These are phyloP conservation scores for Acipenser transmontanus DNA, from an alignment of 2,797 vertebrate genomes.

Conservation along the genomic window DNA sequence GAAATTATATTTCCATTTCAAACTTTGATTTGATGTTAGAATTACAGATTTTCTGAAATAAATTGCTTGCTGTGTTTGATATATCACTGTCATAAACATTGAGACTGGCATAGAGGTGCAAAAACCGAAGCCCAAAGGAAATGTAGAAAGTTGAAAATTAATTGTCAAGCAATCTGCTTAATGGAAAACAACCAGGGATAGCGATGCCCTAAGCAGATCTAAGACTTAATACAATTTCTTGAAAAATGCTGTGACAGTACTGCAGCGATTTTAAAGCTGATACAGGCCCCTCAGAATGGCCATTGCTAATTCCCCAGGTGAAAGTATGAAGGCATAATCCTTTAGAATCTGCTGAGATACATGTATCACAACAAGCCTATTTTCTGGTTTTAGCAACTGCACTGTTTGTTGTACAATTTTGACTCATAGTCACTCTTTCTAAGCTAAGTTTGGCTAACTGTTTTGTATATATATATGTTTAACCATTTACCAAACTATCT, in stretches of 20 bases:
- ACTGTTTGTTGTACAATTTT: no score
- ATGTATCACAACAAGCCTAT: neutral
- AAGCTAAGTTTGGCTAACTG: no score
- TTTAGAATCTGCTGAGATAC: neutral
- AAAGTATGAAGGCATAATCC: neutral
- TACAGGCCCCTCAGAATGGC: neutral
- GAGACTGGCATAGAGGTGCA: constrained; percentile 39
- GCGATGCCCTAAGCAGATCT: constrained; percentile 33
- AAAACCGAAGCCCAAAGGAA: constrained; percentile 46
- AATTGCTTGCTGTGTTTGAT: constrained; percentile 47
- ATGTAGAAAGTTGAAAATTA: constrained; percentile 43
- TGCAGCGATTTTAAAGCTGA: constrained; percentile 5
- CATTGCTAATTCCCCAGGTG: neutral
- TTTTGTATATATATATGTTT: no score
- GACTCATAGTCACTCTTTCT: no score
- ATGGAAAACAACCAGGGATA: constrained; percentile 46
- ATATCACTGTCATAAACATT: constrained; percentile 49
- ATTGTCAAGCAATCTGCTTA: constrained; percentile 43
- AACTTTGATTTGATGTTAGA: neutral
- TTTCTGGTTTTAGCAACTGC: neutral
- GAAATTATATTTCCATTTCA: no score
- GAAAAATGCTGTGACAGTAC: constrained; percentile 7
- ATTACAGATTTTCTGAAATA: neutral
- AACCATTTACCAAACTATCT: no score
- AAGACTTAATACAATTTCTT: constrained; percentile 1